Base-by-base conservation (phyloP, 2,888 invertebrate genomes). In the Amiota minor region DNA sequence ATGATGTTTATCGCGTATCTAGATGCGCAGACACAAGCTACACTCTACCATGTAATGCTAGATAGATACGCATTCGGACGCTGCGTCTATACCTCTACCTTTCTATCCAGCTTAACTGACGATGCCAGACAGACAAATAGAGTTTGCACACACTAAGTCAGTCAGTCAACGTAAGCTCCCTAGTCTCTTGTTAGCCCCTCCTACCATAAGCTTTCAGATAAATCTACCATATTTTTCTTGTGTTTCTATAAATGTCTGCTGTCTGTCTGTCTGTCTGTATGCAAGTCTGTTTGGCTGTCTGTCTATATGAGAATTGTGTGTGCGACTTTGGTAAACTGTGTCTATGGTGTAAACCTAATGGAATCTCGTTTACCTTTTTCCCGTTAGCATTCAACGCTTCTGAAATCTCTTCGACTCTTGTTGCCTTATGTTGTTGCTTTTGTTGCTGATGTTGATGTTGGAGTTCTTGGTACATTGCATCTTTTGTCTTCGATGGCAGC, bases 301-400 rank as follows among this genome's bases (percentile, higher is more conserved):
- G n/a, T n/a, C n/a, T n/a, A n/a, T n/a, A n/a, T 61, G 61, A n/a
- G 16, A 45, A 47, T 47, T 23, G 49, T 47, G 18, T 61, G 64
- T 67, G 47, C 65, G 68, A 74, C 35, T 72, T 74, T 74, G 74
- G 74, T 71, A 75, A 75, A 68, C 20, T 74, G 74, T 74, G 79
- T 75, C 80, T 79, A 81, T 75, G 80, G 80, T 78, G 78, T 84
- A 82, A 84, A 83, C 83, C 84, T 85, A 85, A 85, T 85, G 83
- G 82, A 85, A 87, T 87, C 86, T 86, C 82, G 86, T 86, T 88
- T 88, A 88, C 88, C 88, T 88, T 88, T 88, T 89, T 88, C 86
- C 89, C 89, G 88, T 89, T 88, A 88, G 84, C 81, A 81, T 85
- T 85, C 83, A 72, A 69, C 77, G 71, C 72, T 65, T 72, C 72